phyloP scores from a whole-genome alignment of 2,888 invertebrate genomes.

The Agrilus cyanescens region DNA sequence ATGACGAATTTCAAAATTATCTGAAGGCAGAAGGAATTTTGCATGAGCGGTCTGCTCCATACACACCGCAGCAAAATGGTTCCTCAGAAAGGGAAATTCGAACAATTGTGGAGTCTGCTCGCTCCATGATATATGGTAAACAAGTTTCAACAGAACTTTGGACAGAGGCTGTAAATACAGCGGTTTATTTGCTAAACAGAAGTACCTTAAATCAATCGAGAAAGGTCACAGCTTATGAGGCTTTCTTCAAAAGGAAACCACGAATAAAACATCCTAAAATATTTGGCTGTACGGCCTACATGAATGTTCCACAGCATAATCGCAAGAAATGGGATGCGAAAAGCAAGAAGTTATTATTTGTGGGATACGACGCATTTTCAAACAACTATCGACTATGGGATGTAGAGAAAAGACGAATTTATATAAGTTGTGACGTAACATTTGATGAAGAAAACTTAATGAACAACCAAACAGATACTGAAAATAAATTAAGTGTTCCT shows the following conservation, averaged over 20 bases:
- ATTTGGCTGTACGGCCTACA: slow-evolving; percentile 29
- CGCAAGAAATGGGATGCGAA: slow-evolving; percentile 26
- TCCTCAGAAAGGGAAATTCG: slow-evolving; percentile 26
- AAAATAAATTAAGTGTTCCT: too few relatives aligned
- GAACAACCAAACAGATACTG: too few relatives aligned
- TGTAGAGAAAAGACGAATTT: too few relatives aligned
- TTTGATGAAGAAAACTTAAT: too few relatives aligned
- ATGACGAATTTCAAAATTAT: slow-evolving; percentile 15
- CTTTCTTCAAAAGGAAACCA: slow-evolving; percentile 25
- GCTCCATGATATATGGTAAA: slow-evolving; percentile 19
- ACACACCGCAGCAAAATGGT: slow-evolving; percentile 30
- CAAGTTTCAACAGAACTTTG: slow-evolving; percentile 18
- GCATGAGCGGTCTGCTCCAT: slow-evolving; percentile 22
- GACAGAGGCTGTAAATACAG: slow-evolving; percentile 25
- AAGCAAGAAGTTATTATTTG: slow-evolving; percentile 21
- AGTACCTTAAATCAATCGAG: slow-evolving; percentile 10
- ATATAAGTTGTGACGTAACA: too few relatives aligned
- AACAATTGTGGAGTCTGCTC: slow-evolving; percentile 25
- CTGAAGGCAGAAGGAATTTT: slow-evolving; percentile 17
- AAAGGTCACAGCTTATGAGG: slow-evolving; percentile 24
- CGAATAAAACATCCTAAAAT: slow-evolving; percentile 23
- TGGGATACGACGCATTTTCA: slow-evolving; percentile 25
- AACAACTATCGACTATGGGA: too few relatives aligned
- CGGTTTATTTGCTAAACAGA: slow-evolving; percentile 14
- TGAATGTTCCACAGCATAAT: slow-evolving; percentile 26